Evolutionary conservation across 2,888 invertebrate species (phyloP), one percentile per base, ranked within the genome.

Genomic region (Cheilosia grossa): DNA sequence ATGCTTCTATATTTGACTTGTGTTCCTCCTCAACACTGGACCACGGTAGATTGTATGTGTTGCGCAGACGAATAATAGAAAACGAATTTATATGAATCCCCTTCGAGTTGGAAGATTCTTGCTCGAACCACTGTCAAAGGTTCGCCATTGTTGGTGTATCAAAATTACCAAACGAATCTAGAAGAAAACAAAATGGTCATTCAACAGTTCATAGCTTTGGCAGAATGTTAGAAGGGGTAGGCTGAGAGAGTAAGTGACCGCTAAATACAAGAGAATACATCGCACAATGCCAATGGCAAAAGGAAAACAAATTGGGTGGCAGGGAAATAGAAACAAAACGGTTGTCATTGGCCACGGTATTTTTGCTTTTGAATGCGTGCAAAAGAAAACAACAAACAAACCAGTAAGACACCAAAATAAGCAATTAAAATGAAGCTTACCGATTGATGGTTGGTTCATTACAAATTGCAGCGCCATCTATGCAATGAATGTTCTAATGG

Each of bases 81-180:
- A 64, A 74, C 27, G 44, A 53, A 2, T 58, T 59, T 49, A 72
- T 51, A 40, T 33, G 75, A 81, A 81, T 77, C 72, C 64, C 67
- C 75, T 75, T 67, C 44, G 63, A 40, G 13, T 27, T 40, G 37
- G 85, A 72, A 81, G 85, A 85, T 72, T 70, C 80, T 73, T 47
- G 51, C 54, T 77, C 85, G 58, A 67, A 63, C 66, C 66, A 72
- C 81, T 77, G 85, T 85, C 81, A 85, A 72, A 85, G 75, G 10
- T 66, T 70, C 54, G 66, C 77, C 85, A 85, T 85, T 44, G 17
- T 49, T 47, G 9, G 9, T 33, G 54, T 66, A 21, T 2, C 24
- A 42, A 51, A 51, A 17, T 81, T 77, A 85, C 33, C 59, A 77
- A 58, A 44, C 51, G 44, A 30, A 67, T 37, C 81, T 85, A 27